Conservation (phyloP, 2,888 invertebrate species). For the Melitaea athalia region DNA sequence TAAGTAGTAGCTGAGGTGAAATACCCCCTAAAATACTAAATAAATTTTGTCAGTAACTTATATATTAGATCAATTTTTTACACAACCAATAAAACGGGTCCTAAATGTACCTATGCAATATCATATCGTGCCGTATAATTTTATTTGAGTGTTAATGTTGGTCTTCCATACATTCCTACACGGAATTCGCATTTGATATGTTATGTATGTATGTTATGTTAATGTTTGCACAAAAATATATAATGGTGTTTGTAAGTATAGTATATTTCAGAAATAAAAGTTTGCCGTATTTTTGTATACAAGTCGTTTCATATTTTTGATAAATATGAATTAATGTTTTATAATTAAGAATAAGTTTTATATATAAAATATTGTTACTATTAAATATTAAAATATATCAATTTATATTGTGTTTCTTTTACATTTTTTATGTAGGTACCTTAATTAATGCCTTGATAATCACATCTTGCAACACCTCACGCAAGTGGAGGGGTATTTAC, state of each 20-base stretch:
- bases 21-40: too few relatives aligned
- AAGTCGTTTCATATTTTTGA: background rate
- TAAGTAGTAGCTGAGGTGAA: too few relatives aligned
- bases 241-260: too few relatives aligned
- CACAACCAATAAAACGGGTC: too few relatives aligned
- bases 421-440: background rate
- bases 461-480: too few relatives aligned
- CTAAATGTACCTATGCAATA: background rate
- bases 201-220: background rate
- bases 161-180: constrained; percentile 8
- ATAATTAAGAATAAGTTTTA: background rate
- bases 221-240: too few relatives aligned
- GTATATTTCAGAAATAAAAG: too few relatives aligned
- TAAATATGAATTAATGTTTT: constrained; percentile 1
- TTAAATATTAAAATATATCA: constrained; percentile 1
- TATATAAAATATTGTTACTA: background rate
- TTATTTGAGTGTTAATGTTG: background rate
- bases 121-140: background rate
- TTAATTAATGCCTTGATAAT: too few relatives aligned
- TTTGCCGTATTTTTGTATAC: background rate
- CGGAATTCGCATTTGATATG: background rate
- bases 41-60: too few relatives aligned
- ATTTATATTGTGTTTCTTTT: constrained; percentile 4
- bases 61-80: too few relatives aligned
- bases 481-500: too few relatives aligned